Evolutionary conservation across 2,888 invertebrate genomes (phyloP), one percentile per base, ranked within the genome.

Genomic region (Meghimatium bilineatum): DNA sequence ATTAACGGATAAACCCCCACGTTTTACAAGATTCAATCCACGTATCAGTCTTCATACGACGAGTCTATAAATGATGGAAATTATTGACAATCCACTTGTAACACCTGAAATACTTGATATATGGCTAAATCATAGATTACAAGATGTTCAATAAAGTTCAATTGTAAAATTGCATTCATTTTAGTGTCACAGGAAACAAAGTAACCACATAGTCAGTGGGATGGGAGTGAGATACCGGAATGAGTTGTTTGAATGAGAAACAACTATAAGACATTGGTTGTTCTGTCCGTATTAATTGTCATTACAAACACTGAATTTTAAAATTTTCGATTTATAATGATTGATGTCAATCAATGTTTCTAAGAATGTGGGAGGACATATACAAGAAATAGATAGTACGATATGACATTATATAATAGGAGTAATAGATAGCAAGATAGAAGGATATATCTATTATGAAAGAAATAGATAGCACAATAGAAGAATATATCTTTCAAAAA

Each of bases 61-160:
- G 26, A 74, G 32, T 74, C 74, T 32, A 52, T 74, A 52, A 32
- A 74, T 71, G 26, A 38, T 38, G 36, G 69, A 69, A 10, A 34
- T 10, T 69, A 69, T 74, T 29, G 49, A 52, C 17, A 49, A 20
- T 32, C 74, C 74, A 0, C 23, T 12, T 49, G 23, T 32, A 52
- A 32, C 34, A 29, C 29, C 20, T 52, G 32, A 2, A 14, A 34
- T 20, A 32, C 29, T 74, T 17, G 2, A 20, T 34, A 34, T 6
- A 20, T 34, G 49, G 74, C 10, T 14, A 49, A 52, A 32, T 74
- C 6, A 52, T 74, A 32, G 32, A 6, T 32, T 52, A 52, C 32
- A 1, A 1, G 26, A 52, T 34, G 17, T 74, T 52, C n/a, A 52
- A 32, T 32, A 20, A 10, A 26, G 74, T 29, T 32, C 2, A 26